Base-by-base conservation (phyloP, 2,888 invertebrate species). In the Ashinkailepas kermadecensis region DNA sequence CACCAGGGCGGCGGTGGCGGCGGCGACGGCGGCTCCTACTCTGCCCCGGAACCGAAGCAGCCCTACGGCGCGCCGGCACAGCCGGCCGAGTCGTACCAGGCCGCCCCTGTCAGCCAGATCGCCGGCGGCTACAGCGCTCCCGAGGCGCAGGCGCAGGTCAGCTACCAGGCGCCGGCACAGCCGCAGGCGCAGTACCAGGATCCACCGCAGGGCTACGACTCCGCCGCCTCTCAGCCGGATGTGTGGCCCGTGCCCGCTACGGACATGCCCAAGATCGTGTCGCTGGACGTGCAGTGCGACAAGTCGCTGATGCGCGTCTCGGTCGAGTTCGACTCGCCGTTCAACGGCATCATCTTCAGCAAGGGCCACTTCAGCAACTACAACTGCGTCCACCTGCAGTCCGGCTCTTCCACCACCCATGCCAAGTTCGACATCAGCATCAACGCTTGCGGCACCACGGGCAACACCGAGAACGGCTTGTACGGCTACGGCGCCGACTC, bases 261-360 rank as follows among this genome's bases (percentile, higher is more conserved):
- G 15, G 96, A 96, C 85, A 95, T 95, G 95, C 96, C 96, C 0
- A 95, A 96, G 88, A 96, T 96, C 83, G 92, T 95, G 95, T 95
- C 84, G 96, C 74, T 96, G 18, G 96, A 97, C 86, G 96, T 96
- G 0, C 96, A 96, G 87, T 97, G 96, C 87, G 96, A 96, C 88
- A 96, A 96, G 87, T 95, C 93, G 86, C 91, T 94, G 82, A 97
- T 97, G 96, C 93, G 96, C 87, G 95, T 97, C 0, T 95, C 94
- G 86, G 90, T 96, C n/a, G 94, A 95, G 84, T 96, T 96, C 86
- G 96, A 96, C 86, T 95, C 95, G 86, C 96, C 96, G 0, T 96
- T 96, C 90, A 95, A 94, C 86, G 96, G 96, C n/a, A 95, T 96
- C 80, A 94, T 96, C 67, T 96, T 96, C 89, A 95, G 95, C 83